A percentile compares a stretch with the other conserved stretches of the same genome.
phyloP scores from a whole-genome alignment of 2,113 vertebrate genomes.

The pig (Sus scrofa) region DNA sequence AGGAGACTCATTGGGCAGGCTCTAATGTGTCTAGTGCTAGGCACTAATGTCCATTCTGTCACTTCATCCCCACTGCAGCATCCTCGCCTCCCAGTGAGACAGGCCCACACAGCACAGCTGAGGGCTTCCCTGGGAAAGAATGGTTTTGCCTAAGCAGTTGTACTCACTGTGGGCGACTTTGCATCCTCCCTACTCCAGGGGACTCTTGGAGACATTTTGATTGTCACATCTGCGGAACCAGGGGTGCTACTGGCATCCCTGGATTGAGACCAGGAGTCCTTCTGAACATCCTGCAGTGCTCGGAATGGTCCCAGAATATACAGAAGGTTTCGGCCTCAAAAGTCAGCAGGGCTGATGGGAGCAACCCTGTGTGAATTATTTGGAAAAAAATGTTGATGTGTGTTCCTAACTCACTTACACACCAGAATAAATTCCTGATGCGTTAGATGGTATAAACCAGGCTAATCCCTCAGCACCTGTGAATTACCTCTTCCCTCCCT shows the following conservation, averaged over 20 bases:
- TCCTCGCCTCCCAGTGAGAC: background rate
- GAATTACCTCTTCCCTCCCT: background rate
- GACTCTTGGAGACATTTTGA: background rate
- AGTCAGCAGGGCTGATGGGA: background rate
- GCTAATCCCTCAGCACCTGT: background rate
- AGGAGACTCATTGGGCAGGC: accelerated
- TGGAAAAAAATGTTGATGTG: background rate
- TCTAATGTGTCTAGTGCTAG: background rate
- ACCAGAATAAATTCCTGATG: background rate
- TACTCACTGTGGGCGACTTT: too few species aligned
- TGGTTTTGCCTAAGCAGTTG: background rate
- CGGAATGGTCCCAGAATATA: too few species aligned
- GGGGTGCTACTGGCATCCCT: background rate
- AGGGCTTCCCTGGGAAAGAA: background rate
- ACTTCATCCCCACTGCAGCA: background rate
- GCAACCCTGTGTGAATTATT: background rate
- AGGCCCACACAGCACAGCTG: background rate
- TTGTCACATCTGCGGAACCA: background rate
- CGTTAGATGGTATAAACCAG: background rate
- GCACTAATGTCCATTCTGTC: background rate
- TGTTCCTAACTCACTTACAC: background rate
- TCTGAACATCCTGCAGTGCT: accelerated
- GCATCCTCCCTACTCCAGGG: background rate
- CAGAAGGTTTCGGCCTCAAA: background rate
- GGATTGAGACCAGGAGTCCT: background rate